Conservation (phyloP, 2,113 vertebrate genomes). For the Heterotis niloticus region DNA sequence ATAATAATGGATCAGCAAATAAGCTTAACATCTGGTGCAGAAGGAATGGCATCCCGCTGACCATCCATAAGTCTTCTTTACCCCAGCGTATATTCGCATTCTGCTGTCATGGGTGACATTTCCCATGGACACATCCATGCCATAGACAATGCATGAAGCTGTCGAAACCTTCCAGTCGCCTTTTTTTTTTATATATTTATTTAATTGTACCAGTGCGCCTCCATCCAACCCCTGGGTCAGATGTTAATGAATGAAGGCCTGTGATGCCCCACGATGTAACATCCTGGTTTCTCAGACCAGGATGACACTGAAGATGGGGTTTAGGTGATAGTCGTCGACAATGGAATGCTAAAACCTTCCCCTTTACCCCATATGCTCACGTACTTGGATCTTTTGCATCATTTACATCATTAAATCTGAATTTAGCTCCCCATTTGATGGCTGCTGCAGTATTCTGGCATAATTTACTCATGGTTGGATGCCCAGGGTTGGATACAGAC, state of each 20-base stretch:
- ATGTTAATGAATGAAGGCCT: constrained; percentile 21
- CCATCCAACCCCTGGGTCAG: not conserved
- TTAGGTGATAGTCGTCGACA: not conserved
- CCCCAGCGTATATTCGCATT: not conserved
- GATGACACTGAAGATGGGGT: not conserved
- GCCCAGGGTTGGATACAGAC: too few species aligned
- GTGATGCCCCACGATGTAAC: too few species aligned
- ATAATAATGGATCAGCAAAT: too few species aligned
- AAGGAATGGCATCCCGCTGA: not conserved
- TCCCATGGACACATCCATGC: not conserved
- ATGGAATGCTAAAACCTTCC: not conserved
- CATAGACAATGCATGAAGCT: not conserved
- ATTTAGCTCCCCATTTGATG: not conserved
- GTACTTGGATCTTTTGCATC: not conserved
- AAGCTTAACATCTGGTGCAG: not conserved
- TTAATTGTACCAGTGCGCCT: too few species aligned
- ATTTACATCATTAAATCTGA: not conserved
- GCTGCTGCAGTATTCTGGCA: not conserved
- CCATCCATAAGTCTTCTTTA: not conserved
- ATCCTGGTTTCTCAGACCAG: not conserved
- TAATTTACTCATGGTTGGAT: too few species aligned
- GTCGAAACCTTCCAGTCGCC: too few species aligned
- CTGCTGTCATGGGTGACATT: not conserved
- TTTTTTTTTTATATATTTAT: too few species aligned
- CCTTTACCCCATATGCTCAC: not conserved